Percentiles rank a stretch among this genome's conserved stretches.
Evolutionary conservation across 2,113 vertebrate species (phyloP).

Genomic region (Conger conger): DNA sequence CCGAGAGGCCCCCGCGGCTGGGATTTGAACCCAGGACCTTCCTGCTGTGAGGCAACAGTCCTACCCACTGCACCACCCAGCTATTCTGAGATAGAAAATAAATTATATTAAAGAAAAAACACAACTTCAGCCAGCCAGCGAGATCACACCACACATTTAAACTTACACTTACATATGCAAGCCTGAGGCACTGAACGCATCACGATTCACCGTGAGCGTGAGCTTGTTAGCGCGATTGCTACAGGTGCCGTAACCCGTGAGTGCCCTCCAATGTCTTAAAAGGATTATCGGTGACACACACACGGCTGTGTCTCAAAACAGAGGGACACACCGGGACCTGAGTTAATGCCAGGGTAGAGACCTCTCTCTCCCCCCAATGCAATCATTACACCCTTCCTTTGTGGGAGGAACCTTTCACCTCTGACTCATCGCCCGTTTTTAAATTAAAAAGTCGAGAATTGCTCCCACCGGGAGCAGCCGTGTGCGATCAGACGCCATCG

Average conservation of each 20-base stretch:
- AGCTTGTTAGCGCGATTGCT: neutral
- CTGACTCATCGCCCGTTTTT: conserved; percentile 16
- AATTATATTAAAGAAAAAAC: no score
- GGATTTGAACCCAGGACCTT: no score
- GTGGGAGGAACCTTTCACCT: neutral
- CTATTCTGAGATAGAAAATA: no score
- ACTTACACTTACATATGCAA: neutral
- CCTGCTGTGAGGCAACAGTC: no score
- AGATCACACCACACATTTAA: neutral
- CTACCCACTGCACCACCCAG: no score
- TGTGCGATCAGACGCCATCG: neutral
- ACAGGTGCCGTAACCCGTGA: neutral
- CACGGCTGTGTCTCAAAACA: neutral
- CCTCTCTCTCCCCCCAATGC: neutral
- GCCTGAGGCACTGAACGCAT: neutral
- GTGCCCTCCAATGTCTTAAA: neutral
- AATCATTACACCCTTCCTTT: conserved; percentile 2
- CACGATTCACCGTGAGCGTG: neutral
- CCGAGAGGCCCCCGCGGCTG: no score
- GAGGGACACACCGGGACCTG: neutral
- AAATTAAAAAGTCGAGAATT: conserved; percentile 6
- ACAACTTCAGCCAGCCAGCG: neutral
- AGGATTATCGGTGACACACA: neutral
- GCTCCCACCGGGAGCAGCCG: neutral
- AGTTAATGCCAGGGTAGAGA: conserved; percentile 15